Base-by-base conservation (phyloP, 1,140 invertebrate species). In the Dreissena polymorpha region DNA sequence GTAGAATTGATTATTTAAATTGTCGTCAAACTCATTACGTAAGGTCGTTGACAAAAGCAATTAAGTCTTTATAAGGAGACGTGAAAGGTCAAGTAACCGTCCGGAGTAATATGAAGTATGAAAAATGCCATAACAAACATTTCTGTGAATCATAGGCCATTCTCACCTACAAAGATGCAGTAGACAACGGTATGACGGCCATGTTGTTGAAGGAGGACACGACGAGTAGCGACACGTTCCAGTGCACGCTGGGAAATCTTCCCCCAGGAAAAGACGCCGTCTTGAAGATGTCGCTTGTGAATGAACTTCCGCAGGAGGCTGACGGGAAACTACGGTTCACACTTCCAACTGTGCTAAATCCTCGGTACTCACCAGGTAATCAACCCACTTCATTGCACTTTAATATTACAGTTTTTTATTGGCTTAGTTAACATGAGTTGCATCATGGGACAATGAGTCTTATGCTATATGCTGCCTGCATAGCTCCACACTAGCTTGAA, bases 141-240 rank as follows among this genome's bases (percentile, higher is more conserved):
- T 39, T 39, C 8, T n/a, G 2, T 39, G 39, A 5, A 39, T 39
- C 39, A 8, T 39, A 87, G 91, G 95, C 95, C 0, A 95, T 95
- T 88, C 92, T 94, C 83, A 95, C 94, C 49, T 96, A 96, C 88
- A 91, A 94, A 51, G 88, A 94, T 51, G 95, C 95, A 8, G 94
- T 95, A 0, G 90, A 92, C 3, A 92, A 92, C 57, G 95, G 95
- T 8, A 89, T 94, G 67, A 93, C 94, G 8, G 95, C 95, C 12
- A 95, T 88, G 64, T 70, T 88, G 27, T 64, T 88, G 23, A 67
- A 77, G 29, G 87, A 88, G 70, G 80, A 85, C 27, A 72, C 87
- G 3, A 63, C 39, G 8, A 27, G 85, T 21, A 79, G 82, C 10
- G 89, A 89, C 85, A 74, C 88, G 13, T 90, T 90, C 71, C 63